A percentile compares a stretch with the other conserved stretches of the same genome.
phyloP scores from a whole-genome alignment of 2,797 vertebrate species.

The Tympanoctomys barrerae region DNA sequence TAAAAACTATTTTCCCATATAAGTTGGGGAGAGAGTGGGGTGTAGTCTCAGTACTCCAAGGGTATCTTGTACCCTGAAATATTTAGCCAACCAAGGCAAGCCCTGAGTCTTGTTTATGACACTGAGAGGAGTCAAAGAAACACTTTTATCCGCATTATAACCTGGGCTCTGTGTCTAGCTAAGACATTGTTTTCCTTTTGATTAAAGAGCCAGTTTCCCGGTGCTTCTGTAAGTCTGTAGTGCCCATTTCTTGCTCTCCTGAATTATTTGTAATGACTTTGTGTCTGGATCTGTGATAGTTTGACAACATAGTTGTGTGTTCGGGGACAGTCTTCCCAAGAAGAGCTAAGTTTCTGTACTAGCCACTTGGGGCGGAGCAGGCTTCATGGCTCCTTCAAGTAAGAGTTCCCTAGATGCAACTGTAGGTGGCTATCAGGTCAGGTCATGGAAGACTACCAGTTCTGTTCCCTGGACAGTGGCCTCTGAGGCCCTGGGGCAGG shows the following conservation, averaged over 20 bases:
- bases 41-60: neutral
- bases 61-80: neutral
- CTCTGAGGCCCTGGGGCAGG: neutral
- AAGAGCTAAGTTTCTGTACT: neutral
- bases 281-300: neutral
- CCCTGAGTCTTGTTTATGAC: neutral
- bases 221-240: neutral
- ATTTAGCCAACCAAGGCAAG: neutral
- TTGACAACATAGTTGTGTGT: neutral
- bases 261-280: neutral
- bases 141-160: neutral
- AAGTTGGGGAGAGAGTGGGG: neutral
- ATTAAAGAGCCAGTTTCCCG: neutral
- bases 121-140: neutral
- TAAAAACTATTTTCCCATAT: neutral
- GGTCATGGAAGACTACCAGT: neutral
- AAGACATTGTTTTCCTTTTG: neutral
- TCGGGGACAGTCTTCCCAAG: neutral
- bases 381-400: neutral
- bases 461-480: neutral
- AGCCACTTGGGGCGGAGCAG: neutral
- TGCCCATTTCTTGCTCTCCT: neutral
- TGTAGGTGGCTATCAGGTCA: neutral
- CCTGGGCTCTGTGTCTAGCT: neutral
- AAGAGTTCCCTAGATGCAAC: neutral